phyloP scores from a whole-genome alignment of 2,113 vertebrate genomes.

The Cathartes aura region DNA sequence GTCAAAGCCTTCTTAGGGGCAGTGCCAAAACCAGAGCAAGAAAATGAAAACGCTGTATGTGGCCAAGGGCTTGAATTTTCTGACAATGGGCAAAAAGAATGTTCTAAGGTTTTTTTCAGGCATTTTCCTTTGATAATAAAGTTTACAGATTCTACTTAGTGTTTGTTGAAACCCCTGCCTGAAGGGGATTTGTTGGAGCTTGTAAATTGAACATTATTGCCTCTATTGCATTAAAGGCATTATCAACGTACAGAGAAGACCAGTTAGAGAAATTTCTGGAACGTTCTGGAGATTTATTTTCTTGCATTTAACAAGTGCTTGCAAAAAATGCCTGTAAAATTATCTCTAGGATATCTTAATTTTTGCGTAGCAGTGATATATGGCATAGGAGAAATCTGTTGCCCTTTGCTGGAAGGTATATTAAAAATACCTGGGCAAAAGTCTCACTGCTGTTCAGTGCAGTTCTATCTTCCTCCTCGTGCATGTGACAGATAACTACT shows the following conservation, averaged over 20 bases:
- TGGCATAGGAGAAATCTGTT: neutral
- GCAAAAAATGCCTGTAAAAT: neutral
- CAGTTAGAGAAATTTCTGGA: neutral
- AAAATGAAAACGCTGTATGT: neutral
- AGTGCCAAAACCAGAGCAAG: constrained; percentile 31
- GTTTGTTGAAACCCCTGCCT: neutral
- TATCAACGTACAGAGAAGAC: neutral
- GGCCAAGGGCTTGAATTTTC: neutral
- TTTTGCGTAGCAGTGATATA: neutral
- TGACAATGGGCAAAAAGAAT: constrained; percentile 14
- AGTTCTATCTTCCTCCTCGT: fast-evolving
- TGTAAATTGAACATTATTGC: neutral
- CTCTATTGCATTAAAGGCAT: neutral
- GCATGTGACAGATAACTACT: neutral
- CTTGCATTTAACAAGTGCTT: neutral
- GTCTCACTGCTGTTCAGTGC: neutral
- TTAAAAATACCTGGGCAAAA: neutral
- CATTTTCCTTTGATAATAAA: neutral
- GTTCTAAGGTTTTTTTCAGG: neutral
- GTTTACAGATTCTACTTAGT: neutral
- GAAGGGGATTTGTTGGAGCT: neutral
- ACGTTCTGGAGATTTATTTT: neutral
- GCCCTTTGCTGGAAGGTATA: neutral
- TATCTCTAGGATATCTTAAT: neutral
- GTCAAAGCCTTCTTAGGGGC: neutral